These are phyloP conservation scores for Aix galericulata DNA, from an alignment of 2,113 vertebrate species.

Conservation along the genomic window DNA sequence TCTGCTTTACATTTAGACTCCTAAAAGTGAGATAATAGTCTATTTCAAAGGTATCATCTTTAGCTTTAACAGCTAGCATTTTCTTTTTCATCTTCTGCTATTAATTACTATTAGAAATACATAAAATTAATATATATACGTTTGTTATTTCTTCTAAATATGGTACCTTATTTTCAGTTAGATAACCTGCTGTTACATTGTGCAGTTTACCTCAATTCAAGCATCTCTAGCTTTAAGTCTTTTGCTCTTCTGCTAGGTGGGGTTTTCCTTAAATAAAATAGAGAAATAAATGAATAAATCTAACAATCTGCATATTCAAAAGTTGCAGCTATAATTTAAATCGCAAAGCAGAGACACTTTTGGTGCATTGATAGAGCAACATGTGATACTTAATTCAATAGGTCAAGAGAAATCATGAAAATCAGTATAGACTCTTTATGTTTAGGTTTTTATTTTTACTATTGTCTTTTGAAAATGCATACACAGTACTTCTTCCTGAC, in stretches of 20 bases:
- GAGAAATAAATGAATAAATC: background rate
- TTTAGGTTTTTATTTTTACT: background rate
- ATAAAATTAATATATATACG: background rate
- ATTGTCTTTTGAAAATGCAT: background rate
- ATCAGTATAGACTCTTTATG: background rate
- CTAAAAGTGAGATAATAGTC: background rate
- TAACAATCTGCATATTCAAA: background rate
- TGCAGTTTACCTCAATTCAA: background rate
- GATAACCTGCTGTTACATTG: background rate
- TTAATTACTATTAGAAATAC: background rate
- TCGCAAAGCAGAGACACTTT: background rate
- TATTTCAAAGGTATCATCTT: background rate
- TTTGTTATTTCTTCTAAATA: background rate
- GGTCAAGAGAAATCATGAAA: background rate
- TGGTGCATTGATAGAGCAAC: background rate
- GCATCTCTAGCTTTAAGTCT: background rate
- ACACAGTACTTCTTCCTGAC: background rate
- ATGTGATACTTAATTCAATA: background rate
- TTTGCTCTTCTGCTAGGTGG: background rate
- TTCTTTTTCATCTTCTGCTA: background rate
- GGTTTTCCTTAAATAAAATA: background rate
- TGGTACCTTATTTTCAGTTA: background rate
- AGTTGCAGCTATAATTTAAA: slow-evolving; percentile 32
- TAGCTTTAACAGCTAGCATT: background rate
- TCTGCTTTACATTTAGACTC: background rate